Evolutionary conservation across 2,797 vertebrate genomes (phyloP), one percentile per base, ranked within the genome.

Genomic region (Ctenopoma multispine): DNA sequence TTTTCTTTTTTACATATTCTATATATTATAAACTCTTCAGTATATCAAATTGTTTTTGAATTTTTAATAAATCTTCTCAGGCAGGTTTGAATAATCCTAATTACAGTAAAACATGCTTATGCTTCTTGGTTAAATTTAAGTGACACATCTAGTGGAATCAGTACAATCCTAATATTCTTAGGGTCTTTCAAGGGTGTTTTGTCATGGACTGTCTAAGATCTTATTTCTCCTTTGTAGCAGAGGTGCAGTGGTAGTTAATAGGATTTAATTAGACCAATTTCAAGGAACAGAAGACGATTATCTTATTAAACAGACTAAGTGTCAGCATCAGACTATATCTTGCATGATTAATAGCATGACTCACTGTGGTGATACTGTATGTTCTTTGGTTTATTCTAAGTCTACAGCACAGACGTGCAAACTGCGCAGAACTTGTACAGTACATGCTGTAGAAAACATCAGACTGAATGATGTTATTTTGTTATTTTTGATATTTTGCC

Each of bases 261-360:
- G 50, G 54, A 48, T 79, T 80, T 63, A 68, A 69, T 81, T 67
- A 65, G 61, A 38, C 55, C 9, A 66, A 58, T 85, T 77, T 78
- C 54, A 80, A 63, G 59, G 34, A 75, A 72, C 11, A 18, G 65
- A 59, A 70, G 68, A 80, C 54, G 64, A 87, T 85, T 75, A 71
- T 77, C 62, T 84, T 58, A 85, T 89, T 78, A 84, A 73, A 66
- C 10, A 61, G 72, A 83, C 40, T 48, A 71, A 53, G 44, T 79
- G 76, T 75, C 76, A 67, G 64, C 43, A 80, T 72, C 50, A 61
- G 59, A 58, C 46, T 57, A 21, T 55, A 56, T 71, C 50, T 68
- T 38, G 49, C 60, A 40, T 58, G 41, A 83, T 79, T 80, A 72
- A 81, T 57, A 72, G 36, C 17, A 48, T 59, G 63, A 79, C 21